These are phyloP conservation scores for Sialis fuliginosa DNA, from an alignment of 2,888 invertebrate genomes.

Conservation along the genomic window DNA sequence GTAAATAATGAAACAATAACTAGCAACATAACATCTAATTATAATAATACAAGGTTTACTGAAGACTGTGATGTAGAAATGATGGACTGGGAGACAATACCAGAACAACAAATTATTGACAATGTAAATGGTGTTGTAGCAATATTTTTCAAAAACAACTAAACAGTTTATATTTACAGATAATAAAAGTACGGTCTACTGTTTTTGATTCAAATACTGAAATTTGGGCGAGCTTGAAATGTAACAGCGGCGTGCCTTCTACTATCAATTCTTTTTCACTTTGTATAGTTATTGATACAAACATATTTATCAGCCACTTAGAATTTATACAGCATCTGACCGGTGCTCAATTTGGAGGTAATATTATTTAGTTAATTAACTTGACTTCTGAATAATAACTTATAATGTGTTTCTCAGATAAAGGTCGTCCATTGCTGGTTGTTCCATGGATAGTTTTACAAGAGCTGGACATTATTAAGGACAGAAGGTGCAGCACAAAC, in stretches of 20 bases:
- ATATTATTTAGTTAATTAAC: background rate
- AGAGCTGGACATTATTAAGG: constrained; percentile 38
- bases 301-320: constrained; percentile 29
- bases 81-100: constrained; percentile 16
- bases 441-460: constrained; percentile 42
- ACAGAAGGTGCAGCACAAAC: constrained; percentile 18
- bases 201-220: too few relatives aligned
- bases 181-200: too few relatives aligned
- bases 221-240: too few relatives aligned
- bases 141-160: background rate
- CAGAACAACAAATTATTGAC: constrained; percentile 10
- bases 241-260: too few relatives aligned
- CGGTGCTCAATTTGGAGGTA: constrained; percentile 1
- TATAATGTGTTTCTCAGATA: constrained; percentile 12
- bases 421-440: constrained; percentile 23
- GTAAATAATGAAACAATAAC: too few relatives aligned
- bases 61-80: constrained; percentile 5
- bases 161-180: background rate
- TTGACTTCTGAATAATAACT: background rate
- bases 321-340: constrained; percentile 4
- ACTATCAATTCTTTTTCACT: background rate
- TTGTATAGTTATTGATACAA: constrained; percentile 28
- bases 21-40: too few relatives aligned
- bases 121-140: constrained; percentile 9
- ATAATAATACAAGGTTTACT: too few relatives aligned